These are phyloP conservation scores for Pyrgus malvae DNA, from an alignment of 2,888 invertebrate genomes.

Conservation along the genomic window DNA sequence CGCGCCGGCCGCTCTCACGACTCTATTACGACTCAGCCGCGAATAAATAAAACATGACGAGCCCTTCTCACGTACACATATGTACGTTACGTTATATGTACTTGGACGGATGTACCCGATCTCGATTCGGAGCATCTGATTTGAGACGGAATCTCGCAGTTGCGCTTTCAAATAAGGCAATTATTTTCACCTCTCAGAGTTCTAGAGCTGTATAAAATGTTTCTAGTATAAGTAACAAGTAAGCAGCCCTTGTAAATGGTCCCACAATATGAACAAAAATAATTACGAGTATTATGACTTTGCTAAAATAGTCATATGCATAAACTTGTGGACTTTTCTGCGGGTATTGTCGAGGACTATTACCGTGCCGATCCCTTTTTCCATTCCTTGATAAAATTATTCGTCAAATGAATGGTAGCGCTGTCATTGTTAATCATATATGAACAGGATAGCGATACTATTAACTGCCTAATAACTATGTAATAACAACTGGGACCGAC, in stretches of 20 bases:
- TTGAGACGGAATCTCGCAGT: constrained; percentile 50
- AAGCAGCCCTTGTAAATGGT: too few species aligned
- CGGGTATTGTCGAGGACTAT: too few species aligned
- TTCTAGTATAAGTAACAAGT: too few species aligned
- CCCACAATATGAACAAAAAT: too few species aligned
- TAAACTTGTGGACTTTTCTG: not conserved
- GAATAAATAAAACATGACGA: constrained; percentile 81
- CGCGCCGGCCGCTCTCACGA: constrained; percentile 76
- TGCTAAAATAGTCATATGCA: not conserved
- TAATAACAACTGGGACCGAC: too few species aligned
- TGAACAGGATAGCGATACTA: too few species aligned
- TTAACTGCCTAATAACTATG: too few species aligned
- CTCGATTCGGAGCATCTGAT: constrained; percentile 69
- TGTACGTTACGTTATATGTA: constrained; percentile 45
- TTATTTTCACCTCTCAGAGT: constrained; percentile 17
- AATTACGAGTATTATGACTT: too few species aligned
- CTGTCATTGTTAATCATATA: too few species aligned
- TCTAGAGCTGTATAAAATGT: not conserved
- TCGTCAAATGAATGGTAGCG: too few species aligned
- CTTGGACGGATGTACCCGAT: constrained; percentile 70
- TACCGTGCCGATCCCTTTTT: too few species aligned
- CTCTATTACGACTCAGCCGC: constrained; percentile 78
- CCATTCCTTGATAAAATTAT: too few species aligned
- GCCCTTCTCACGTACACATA: constrained; percentile 75
- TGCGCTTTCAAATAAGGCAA: constrained; percentile 22